Evolutionary conservation across 2,888 invertebrate genomes (phyloP).

Genomic region (Allophyes oxyacanthae): DNA sequence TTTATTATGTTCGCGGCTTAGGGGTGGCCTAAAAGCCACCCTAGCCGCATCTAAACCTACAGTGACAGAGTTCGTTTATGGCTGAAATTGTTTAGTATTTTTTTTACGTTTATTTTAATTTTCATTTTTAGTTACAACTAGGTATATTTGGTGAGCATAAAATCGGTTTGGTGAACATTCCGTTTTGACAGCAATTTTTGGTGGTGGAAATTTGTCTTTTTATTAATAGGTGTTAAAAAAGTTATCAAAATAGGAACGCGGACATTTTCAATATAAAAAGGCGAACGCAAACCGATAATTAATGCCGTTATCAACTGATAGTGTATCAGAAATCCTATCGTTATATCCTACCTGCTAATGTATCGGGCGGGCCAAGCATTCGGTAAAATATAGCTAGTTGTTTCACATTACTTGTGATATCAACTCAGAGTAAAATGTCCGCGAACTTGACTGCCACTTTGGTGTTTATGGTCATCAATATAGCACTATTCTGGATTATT

Average conservation of each 20-base stretch:
- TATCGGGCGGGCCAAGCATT: slow-evolving; percentile 13
- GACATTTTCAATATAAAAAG: slow-evolving; percentile 13
- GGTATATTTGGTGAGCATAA: too few species aligned
- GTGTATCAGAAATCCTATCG: slow-evolving; percentile 52
- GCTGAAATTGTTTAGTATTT: too few species aligned
- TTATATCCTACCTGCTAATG: background rate
- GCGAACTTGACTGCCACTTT: slow-evolving; percentile 63
- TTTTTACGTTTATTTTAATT: too few species aligned
- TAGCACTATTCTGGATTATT: slow-evolving; percentile 72
- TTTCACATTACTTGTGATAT: background rate
- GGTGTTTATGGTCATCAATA: slow-evolving; percentile 71
- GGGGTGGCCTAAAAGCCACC: too few species aligned
- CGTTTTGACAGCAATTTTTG: too few species aligned
- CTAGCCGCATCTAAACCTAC: too few species aligned
- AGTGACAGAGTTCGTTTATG: too few species aligned
- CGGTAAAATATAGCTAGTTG: slow-evolving; percentile 12
- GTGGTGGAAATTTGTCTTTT: too few species aligned
- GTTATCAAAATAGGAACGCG: background rate
- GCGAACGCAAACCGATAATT: slow-evolving; percentile 42
- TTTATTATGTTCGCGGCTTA: too few species aligned
- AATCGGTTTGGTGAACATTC: too few species aligned
- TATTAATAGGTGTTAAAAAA: too few species aligned
- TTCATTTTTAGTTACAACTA: too few species aligned
- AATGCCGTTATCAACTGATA: slow-evolving; percentile 52
- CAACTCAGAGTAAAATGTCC: slow-evolving; percentile 53